These are phyloP conservation scores for Tangara arthus DNA, from an alignment of 2,797 vertebrate genomes.

Conservation along the genomic window DNA sequence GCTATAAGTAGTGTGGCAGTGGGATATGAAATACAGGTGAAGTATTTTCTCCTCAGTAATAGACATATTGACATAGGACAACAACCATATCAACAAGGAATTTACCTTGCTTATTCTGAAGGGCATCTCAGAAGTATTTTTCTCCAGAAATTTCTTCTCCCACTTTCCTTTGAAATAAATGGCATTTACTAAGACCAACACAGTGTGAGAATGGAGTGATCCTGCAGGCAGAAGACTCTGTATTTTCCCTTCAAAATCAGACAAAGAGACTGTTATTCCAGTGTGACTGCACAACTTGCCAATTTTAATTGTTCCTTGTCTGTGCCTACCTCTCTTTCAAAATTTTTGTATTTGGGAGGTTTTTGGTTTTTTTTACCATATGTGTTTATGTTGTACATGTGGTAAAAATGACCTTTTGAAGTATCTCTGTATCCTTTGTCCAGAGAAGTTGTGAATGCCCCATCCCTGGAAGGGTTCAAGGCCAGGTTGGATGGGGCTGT, in stretches of 20 bases:
- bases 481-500: neutral
- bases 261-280: neutral
- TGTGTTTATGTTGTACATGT: neutral
- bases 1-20: neutral
- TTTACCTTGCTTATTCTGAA: conserved; percentile 83
- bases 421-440: neutral
- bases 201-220: conserved; percentile 72
- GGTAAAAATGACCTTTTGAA: neutral
- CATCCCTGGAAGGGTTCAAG: neutral
- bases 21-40: neutral
- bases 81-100: neutral
- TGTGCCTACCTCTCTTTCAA: neutral
- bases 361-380: neutral
- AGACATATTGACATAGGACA: neutral
- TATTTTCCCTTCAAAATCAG: conserved; percentile 82
- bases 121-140: conserved; percentile 79
- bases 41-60: neutral
- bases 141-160: conserved; percentile 78
- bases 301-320: neutral
- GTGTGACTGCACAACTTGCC: neutral
- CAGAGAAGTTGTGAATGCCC: neutral
- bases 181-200: conserved; percentile 86
- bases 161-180: conserved; percentile 93
- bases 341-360: neutral
- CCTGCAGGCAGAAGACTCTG: conserved; percentile 82